A percentile compares a stretch with the other conserved stretches of the same genome.
Evolutionary conservation across 1,140 invertebrate genomes (phyloP).

Genomic region (Leptopilina boulardi): DNA sequence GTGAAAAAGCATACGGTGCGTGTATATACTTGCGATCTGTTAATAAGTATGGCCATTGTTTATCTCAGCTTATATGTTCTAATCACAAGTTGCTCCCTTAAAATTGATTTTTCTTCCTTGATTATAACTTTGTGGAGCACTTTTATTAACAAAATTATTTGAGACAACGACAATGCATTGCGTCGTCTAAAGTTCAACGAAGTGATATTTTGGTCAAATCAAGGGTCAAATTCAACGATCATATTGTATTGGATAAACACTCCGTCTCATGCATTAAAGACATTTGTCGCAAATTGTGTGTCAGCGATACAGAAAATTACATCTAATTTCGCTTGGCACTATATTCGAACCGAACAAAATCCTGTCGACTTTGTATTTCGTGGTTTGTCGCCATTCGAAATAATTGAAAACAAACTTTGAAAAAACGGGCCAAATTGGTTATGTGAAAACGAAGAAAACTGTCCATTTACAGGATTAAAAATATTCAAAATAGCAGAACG

Average conservation of each 20-base stretch:
- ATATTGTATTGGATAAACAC: constrained; percentile 59
- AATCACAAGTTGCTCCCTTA: constrained; percentile 64
- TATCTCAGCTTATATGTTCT: constrained; percentile 52
- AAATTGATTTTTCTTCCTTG: constrained; percentile 64
- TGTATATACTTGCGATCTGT: constrained; percentile 55
- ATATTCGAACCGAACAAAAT: constrained; percentile 35
- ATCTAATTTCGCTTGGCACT: background rate
- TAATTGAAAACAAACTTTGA: constrained; percentile 19
- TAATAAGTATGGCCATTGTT: background rate
- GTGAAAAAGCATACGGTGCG: constrained; percentile 58
- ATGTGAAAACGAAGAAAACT: background rate
- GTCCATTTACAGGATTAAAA: constrained; percentile 42
- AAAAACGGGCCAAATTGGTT: constrained; percentile 42
- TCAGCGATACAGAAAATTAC: constrained; percentile 58
- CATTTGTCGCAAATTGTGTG: constrained; percentile 65
- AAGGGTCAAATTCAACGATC: too few relatives aligned
- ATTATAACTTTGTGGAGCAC: constrained; percentile 66
- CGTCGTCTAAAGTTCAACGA: background rate
- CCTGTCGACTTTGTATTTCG: constrained; percentile 34
- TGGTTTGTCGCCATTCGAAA: background rate
- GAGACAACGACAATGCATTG: constrained; percentile 35
- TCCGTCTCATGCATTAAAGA: constrained; percentile 37
- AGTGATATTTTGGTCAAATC: constrained; percentile 55
- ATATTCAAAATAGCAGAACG: constrained; percentile 57
- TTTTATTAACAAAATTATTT: constrained; percentile 54